Percentiles rank a stretch among this genome's conserved stretches.
These are phyloP conservation scores for Gallinago jamesoni DNA, from an alignment of 2,113 vertebrate species.

Conservation along the genomic window DNA sequence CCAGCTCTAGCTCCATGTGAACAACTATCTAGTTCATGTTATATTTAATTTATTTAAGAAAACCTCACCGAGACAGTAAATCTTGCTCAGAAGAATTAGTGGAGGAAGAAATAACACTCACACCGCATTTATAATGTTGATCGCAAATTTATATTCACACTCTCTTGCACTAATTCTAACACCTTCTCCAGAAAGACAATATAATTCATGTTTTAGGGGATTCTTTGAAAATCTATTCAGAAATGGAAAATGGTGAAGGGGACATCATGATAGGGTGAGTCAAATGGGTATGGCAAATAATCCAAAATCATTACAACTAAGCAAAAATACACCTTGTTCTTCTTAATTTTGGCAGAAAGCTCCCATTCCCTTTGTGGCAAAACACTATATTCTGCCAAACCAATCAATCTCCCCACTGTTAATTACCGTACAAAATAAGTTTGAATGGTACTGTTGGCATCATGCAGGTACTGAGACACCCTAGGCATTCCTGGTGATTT, in stretches of 20 bases:
- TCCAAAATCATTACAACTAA: background rate
- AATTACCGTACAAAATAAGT: background rate
- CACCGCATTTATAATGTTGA: slow-evolving; percentile 32
- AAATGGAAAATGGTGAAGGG: background rate
- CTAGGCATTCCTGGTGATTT: background rate
- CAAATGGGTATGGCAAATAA: background rate
- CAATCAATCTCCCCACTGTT: background rate
- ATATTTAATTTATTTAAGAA: slow-evolving; percentile 64
- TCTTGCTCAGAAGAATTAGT: slow-evolving; percentile 55
- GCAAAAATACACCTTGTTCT: background rate
- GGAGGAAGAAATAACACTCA: slow-evolving; percentile 50
- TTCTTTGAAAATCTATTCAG: background rate
- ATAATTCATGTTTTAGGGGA: background rate
- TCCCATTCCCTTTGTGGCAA: background rate
- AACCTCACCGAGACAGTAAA: background rate
- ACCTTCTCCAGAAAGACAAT: background rate
- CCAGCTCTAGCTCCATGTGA: slow-evolving; percentile 33
- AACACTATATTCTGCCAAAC: background rate
- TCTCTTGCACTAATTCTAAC: slow-evolving; percentile 25
- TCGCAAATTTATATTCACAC: background rate
- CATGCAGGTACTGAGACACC: background rate
- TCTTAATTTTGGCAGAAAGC: background rate
- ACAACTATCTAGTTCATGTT: slow-evolving; percentile 55
- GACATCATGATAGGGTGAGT: background rate
- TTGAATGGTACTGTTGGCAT: background rate